Base-by-base conservation (phyloP, 35 echinoderm and acorn worm genomes). In the Nesometra sesokonis region DNA sequence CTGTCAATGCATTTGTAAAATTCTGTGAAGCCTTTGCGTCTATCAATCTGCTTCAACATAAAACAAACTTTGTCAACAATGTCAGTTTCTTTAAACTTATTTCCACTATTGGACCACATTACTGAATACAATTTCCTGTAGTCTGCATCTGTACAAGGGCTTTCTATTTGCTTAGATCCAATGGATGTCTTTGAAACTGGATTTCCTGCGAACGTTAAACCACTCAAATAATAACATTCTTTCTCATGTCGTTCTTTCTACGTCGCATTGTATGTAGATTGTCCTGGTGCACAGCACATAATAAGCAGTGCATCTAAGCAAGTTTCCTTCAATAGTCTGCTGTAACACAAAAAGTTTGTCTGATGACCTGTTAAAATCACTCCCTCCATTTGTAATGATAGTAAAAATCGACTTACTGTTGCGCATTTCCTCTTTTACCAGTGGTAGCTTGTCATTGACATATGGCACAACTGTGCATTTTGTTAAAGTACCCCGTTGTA, bases 311-410 rank as follows among this genome's bases (percentile, higher is more conserved):
- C 79, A 46, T 93, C 77, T 0, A 93, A 35, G 0, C 47, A 0
- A 2, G 35, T 77, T 23, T 88, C 79, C 37, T 46, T 17, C 31
- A 91, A 94, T 0, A 91, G 52, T 21, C 86, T 76, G 0, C 11
- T 17, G 19, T 77, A 88, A 78, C 86, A 86, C 0, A 91, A 15
- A 23, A 89, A 79, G 30, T 91, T 94, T 9, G 88, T 57, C 5
- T 46, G 0, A 39, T 91, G 77, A 36, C 88, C 88, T 0, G 86
- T 91, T 94, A 77, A 85, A 94, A 57, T 91, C 93, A 11, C 89
- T 35, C 23, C 93, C 89, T 0, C 85, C 88, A 47, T 90, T 84
- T 23, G 82, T 35, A 57, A 93, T n/a, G 0, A 93, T 5, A 0
- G 46, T 17, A 0, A 93, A 2, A 33, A 83, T 43, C 0, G 35